Evolutionary conservation across 2,888 invertebrate genomes (phyloP), one percentile per base, ranked within the genome.

Genomic region (Chouioia cunea): DNA sequence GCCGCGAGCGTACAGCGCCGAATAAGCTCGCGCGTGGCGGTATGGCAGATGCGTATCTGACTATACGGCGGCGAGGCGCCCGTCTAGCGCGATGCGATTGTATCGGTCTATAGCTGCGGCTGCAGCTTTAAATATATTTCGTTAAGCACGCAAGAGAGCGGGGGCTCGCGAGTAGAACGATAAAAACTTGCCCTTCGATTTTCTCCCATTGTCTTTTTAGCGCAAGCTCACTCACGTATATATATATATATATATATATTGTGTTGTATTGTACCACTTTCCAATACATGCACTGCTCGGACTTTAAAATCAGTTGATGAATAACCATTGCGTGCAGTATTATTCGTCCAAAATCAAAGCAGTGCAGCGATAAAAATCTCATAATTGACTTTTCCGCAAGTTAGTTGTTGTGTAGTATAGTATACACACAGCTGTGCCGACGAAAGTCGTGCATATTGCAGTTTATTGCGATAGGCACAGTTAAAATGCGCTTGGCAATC

Each of bases 81-180:
- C 36, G 36, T 36, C 36, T 36, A 6, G 4, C 6, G 36, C 36
- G 36, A 6, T 12, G 57, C 79, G 82, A 82, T 83, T 82, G 79
- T 81, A 82, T 83, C 81, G 81, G n/a, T n/a, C n/a, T n/a, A n/a
- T n/a, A n/a, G n/a, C n/a, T n/a, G n/a, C n/a, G n/a, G 83, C 83
- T 82, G 81, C 79, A 77, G 78, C 78, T 81, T 81, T 80, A 81
- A 83, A 82, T 81, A 82, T 83, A 82, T 80, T 81, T 81, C 79
- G 80, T 81, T 79, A 77, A 77, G 77, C 82, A 83, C 82, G 82
- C 82, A 77, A 66, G 71, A 65, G n/a, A n/a, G 65, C 69, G 60
- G 48, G 70, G 59, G 23, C 46, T 18, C 23, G 44, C 18, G 18
- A 47, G 14, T 10, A 23, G 46, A 27, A 48, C 56, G 47, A 56